phyloP scores from a whole-genome alignment of 2,888 invertebrate species.

The Habrosyne pyritoides region DNA sequence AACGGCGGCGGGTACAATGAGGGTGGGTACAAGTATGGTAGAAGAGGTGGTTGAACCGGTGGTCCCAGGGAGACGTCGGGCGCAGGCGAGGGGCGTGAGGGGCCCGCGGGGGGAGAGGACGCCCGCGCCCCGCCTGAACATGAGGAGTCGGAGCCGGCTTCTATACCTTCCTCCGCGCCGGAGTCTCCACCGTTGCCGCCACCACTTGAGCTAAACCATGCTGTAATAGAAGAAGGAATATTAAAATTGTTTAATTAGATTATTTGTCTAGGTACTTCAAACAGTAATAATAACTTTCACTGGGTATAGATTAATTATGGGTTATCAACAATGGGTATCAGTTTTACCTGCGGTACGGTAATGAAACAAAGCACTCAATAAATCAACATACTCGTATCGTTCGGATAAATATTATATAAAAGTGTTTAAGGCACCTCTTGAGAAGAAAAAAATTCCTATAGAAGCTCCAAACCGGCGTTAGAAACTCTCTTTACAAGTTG shows the following conservation, averaged over 20 bases:
- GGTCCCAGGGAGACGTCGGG: slow-evolving; percentile 98
- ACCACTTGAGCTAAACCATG: slow-evolving; percentile 86
- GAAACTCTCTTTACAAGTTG: slow-evolving; percentile 8
- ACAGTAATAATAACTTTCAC: neutral
- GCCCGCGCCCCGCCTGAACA: slow-evolving; percentile 86
- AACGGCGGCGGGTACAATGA: slow-evolving; percentile 92
- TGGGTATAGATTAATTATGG: no score
- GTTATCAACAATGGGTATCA: no score
- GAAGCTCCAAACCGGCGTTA: no score
- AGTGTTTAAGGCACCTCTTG: no score
- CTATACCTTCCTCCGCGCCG: slow-evolving; percentile 85
- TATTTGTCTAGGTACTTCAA: neutral
- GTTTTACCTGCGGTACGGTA: no score
- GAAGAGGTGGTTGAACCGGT: slow-evolving; percentile 95
- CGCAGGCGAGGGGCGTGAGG: slow-evolving; percentile 89
- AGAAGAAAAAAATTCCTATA: no score
- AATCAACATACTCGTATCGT: no score
- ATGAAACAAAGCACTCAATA: no score
- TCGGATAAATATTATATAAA: no score
- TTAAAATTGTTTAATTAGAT: slow-evolving; percentile 12
- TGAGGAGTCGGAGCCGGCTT: slow-evolving; percentile 88
- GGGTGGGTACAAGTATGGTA: slow-evolving; percentile 96
- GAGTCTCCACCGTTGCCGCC: slow-evolving; percentile 81
- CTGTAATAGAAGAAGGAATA: slow-evolving; percentile 62
- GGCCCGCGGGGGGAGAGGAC: slow-evolving; percentile 81